phyloP scores from a whole-genome alignment of 2,113 vertebrate genomes.

The Telmatochromis sp. region DNA sequence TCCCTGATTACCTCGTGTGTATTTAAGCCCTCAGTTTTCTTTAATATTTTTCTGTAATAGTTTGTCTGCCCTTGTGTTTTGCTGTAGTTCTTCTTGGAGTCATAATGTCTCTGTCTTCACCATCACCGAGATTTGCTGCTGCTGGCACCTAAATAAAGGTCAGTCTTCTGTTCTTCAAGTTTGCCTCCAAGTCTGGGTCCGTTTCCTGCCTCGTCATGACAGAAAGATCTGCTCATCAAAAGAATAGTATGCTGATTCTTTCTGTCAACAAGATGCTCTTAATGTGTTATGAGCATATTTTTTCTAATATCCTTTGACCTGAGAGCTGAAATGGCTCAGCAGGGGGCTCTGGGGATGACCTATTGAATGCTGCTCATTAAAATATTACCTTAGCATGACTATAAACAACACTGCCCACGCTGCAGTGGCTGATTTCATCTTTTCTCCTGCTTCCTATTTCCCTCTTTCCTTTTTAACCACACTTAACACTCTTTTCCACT shows the following conservation, averaged over 20 bases:
- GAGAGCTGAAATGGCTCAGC: background rate
- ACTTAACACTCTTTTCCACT: conserved; percentile 54
- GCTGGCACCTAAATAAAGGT: background rate
- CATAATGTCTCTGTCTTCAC: background rate
- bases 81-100: fast-evolving
- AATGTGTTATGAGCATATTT: background rate
- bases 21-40: background rate
- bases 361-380: conserved; percentile 19
- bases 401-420: background rate
- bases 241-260: background rate
- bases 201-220: background rate
- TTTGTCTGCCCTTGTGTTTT: background rate
- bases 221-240: background rate
- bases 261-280: background rate
- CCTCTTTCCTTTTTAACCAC: conserved; percentile 45
- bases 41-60: background rate
- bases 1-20: background rate
- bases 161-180: background rate
- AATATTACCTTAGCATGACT: conserved; percentile 10
- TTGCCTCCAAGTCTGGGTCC: background rate
- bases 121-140: fast-evolving
- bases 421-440: conserved; percentile 8
- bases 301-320: background rate
- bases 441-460: background rate
- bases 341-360: background rate